Conservation (phyloP, 1,140 invertebrate genomes). For the Sminthurinus signatus region DNA sequence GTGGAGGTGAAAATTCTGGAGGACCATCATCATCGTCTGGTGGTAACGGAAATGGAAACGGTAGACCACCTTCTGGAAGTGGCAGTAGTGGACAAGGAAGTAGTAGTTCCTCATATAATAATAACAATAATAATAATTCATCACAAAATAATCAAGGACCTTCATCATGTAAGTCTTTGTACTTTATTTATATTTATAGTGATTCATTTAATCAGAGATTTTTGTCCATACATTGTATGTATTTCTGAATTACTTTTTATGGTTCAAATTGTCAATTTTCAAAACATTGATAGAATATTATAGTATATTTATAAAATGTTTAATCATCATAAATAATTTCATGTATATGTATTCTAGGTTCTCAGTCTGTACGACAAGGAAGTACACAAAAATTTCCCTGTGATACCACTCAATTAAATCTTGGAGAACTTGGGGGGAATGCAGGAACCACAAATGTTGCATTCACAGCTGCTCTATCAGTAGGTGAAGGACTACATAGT, state of each 20-base stretch:
- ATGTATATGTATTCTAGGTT: slow-evolving; percentile 16
- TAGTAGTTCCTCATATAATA: not conserved
- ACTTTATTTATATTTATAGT: no score
- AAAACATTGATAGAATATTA: no score
- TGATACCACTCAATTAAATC: slow-evolving; percentile 2
- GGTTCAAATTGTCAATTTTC: no score
- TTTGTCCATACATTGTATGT: no score
- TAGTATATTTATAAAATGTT: no score
- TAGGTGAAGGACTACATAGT: slow-evolving; percentile 34
- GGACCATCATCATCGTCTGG: not conserved
- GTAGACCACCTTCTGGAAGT: not conserved
- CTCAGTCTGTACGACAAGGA: slow-evolving; percentile 30
- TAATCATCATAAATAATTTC: no score
- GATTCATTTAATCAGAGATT: no score
- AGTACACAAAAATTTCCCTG: slow-evolving; percentile 31
- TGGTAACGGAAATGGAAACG: not conserved
- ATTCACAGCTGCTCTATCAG: slow-evolving; percentile 31
- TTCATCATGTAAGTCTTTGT: not conserved
- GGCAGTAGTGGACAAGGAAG: no score
- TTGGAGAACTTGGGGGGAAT: slow-evolving; percentile 3
- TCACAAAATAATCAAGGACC: not conserved
- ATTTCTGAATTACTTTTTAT: no score
- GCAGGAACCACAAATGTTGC: slow-evolving; percentile 11
- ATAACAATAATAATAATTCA: not conserved
- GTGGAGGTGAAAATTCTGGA: not conserved